phyloP scores from a whole-genome alignment of 2,888 invertebrate genomes.

The Seira sanloemensis region DNA sequence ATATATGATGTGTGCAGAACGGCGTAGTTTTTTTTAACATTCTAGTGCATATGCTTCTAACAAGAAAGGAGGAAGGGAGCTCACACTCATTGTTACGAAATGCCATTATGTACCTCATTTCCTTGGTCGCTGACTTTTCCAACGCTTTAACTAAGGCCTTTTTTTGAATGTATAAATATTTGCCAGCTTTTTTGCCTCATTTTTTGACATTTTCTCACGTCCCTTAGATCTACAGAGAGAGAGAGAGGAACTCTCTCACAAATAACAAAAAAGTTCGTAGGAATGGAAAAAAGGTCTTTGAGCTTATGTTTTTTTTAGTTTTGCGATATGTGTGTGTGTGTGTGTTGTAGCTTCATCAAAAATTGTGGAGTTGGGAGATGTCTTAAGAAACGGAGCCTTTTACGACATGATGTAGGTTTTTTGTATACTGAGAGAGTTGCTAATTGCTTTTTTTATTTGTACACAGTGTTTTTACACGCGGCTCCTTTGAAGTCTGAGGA shows the following conservation, averaged over 20 bases:
- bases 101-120: neutral
- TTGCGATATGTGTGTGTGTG: neutral
- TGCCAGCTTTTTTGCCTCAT: constrained; percentile 33
- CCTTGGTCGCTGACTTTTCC: neutral
- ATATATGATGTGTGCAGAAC: neutral
- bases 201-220: constrained; percentile 61
- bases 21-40: neutral
- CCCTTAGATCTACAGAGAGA: neutral
- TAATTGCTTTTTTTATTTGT: neutral
- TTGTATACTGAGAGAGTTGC: neutral
- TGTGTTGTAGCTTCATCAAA: neutral
- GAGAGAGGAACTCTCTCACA: neutral
- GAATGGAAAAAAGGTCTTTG: neutral
- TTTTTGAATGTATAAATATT: constrained; percentile 20
- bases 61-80: neutral
- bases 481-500: neutral
- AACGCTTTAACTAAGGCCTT: neutral
- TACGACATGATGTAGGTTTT: too few relatives aligned
- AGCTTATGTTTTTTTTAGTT: neutral
- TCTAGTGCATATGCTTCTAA: neutral
- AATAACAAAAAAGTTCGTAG: neutral
- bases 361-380: too few relatives aligned
- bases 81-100: neutral
- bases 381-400: too few relatives aligned
- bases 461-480: neutral